Evolutionary conservation across 2,797 vertebrate species (phyloP).

Genomic region (Neomorphus geoffroyi): DNA sequence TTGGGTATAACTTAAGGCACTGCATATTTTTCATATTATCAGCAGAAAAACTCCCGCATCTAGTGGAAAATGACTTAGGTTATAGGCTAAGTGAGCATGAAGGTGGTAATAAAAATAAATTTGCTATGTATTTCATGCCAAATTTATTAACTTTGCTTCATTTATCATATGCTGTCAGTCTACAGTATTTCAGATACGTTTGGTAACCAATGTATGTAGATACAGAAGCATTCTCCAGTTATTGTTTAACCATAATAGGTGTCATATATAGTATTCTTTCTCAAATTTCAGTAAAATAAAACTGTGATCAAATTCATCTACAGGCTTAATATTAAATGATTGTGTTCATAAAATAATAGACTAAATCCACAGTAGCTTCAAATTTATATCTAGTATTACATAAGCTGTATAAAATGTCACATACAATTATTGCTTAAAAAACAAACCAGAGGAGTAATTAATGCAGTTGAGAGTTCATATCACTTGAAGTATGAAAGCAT

Average conservation of each 20-base stretch:
- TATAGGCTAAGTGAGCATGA: background rate
- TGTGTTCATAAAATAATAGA: slow-evolving; percentile 11
- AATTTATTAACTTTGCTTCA: background rate
- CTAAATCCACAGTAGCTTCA: slow-evolving; percentile 47
- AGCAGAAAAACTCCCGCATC: background rate
- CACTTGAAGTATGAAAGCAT: slow-evolving; percentile 28
- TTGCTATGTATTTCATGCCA: background rate
- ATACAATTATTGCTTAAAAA: slow-evolving; percentile 42
- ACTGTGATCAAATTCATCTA: background rate
- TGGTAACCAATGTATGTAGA: background rate
- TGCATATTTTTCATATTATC: background rate
- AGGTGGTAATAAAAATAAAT: slow-evolving; percentile 30
- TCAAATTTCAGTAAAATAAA: slow-evolving; percentile 35
- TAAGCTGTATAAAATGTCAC: slow-evolving; percentile 27
- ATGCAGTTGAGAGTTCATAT: slow-evolving; percentile 21
- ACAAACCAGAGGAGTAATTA: slow-evolving; percentile 48
- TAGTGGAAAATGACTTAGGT: background rate
- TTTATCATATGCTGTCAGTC: background rate
- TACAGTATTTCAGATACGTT: background rate
- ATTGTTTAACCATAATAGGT: background rate
- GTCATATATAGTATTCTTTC: background rate
- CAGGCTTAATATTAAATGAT: slow-evolving; percentile 11
- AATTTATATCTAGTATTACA: slow-evolving; percentile 30
- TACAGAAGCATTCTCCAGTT: background rate
- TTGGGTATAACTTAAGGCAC: background rate